These are phyloP conservation scores for Achroia grisella DNA, from an alignment of 1,140 invertebrate genomes.

Conservation along the genomic window DNA sequence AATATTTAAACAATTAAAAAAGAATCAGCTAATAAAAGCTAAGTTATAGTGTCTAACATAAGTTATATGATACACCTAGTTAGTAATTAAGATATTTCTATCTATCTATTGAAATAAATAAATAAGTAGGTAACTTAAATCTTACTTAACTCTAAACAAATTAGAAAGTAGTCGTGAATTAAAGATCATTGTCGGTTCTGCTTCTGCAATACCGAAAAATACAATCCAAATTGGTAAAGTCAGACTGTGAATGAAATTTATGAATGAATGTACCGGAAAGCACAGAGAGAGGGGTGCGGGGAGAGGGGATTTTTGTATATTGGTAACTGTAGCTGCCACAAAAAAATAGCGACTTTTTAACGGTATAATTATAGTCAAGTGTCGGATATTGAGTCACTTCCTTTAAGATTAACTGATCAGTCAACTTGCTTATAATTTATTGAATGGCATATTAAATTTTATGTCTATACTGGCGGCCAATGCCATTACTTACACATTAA, in stretches of 20 bases:
- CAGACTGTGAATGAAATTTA: conserved; percentile 1
- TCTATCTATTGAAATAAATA: no score
- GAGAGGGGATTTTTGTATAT: not conserved
- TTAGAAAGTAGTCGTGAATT: no score
- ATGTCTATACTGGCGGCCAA: not conserved
- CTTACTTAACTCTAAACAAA: no score
- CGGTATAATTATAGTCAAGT: conserved; percentile 2
- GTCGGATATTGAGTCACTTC: conserved; percentile 5
- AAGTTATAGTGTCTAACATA: no score
- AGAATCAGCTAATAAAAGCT: no score
- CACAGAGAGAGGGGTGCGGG: not conserved
- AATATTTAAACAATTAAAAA: no score
- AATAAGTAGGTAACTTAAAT: no score
- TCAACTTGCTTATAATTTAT: not conserved
- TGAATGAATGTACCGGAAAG: not conserved
- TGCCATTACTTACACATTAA: not conserved
- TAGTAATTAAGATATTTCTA: no score
- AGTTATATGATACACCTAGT: no score
- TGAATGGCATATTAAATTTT: not conserved
- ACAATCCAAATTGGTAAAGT: no score
- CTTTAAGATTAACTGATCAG: conserved; percentile 2
- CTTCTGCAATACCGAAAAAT: no score
- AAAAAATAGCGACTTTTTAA: conserved; percentile 3
- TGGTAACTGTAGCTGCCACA: conserved; percentile 1
- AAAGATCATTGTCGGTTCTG: no score